Evolutionary conservation across 2,888 invertebrate genomes (phyloP), one percentile per base, ranked within the genome.

Genomic region (Pelosia muscerda): DNA sequence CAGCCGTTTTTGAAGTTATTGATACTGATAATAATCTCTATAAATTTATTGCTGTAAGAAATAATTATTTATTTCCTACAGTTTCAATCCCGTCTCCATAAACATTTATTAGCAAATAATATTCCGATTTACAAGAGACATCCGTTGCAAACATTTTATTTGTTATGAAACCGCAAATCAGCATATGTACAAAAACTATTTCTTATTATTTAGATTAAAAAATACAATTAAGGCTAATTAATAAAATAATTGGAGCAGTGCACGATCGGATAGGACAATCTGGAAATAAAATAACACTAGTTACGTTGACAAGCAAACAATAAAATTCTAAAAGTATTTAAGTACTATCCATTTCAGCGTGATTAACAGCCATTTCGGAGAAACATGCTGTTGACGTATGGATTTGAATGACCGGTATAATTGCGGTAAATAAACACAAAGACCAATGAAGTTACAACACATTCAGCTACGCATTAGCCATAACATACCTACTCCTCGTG

Each of bases 241-340:
- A 54, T 73, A 79, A 22, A 38, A 64, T 70, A 13, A 70, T 62
- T 70, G 77, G 56, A 56, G 72, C 23, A 71, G 66, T 66, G 70
- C 71, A 75, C 60, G 76, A 62, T 57, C 66, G 71, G 64, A 74
- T 65, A 34, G 65, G 63, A 72, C 77, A 74, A 76, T 74, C 86
- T 86, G 86, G 26, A 83, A 84, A 78, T 73, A 73, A 72, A 81
- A 76, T 31, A 65, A 68, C 22, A 42, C 58, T 73, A 67, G 71
- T 74, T 71, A 75, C 61, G 56, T 26, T 25, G 19, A 56, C 53
- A 71, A 66, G 60, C 58, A 66, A 72, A 73, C 67, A 64, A 49
- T n/a, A n/a, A n/a, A n/a, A n/a, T 62, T 68, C 59, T 71, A 54
- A 38, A 15, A 13, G 38, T 38, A 38, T 38, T 38, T n/a, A n/a